Percentiles rank a stretch among this genome's conserved stretches.
Evolutionary conservation across 2,113 vertebrate genomes (phyloP).

Genomic region (Eurystomus gularis): DNA sequence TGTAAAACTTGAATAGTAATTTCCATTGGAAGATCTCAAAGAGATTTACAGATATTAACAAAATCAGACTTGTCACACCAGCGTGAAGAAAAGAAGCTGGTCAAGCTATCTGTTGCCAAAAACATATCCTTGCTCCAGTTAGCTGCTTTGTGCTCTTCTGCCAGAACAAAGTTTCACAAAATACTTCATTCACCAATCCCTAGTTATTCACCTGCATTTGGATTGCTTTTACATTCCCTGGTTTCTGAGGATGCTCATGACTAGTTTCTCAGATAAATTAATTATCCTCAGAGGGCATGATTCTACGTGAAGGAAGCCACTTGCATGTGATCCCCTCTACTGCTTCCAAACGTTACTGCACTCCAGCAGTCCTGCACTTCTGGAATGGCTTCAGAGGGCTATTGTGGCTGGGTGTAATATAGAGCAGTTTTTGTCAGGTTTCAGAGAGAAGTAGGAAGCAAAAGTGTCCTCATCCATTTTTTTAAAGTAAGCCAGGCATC

Average conservation of each 20-base stretch:
- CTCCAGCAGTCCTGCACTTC: not conserved
- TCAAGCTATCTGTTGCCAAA: not conserved
- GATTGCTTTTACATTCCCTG: not conserved
- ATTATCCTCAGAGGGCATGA: not conserved
- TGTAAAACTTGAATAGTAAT: not conserved
- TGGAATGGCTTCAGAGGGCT: not conserved
- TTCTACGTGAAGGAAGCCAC: not conserved
- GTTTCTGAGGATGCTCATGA: not conserved
- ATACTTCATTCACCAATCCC: not conserved
- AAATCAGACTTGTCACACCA: not conserved
- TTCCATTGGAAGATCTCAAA: constrained; percentile 30
- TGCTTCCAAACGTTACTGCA: not conserved
- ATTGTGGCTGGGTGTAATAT: not conserved
- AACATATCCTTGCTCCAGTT: not conserved
- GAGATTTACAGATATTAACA: not conserved
- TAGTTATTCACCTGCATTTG: not conserved
- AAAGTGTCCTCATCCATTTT: not conserved
- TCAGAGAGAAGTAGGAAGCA: not conserved
- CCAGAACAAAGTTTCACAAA: not conserved
- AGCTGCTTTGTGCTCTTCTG: not conserved
- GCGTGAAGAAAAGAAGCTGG: constrained; percentile 1
- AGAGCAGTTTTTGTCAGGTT: not conserved
- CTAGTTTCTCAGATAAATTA: not conserved
- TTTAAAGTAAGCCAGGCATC: not conserved
- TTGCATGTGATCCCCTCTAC: not conserved